phyloP scores from a whole-genome alignment of 1,140 invertebrate species.

The Microplitis mediator region DNA sequence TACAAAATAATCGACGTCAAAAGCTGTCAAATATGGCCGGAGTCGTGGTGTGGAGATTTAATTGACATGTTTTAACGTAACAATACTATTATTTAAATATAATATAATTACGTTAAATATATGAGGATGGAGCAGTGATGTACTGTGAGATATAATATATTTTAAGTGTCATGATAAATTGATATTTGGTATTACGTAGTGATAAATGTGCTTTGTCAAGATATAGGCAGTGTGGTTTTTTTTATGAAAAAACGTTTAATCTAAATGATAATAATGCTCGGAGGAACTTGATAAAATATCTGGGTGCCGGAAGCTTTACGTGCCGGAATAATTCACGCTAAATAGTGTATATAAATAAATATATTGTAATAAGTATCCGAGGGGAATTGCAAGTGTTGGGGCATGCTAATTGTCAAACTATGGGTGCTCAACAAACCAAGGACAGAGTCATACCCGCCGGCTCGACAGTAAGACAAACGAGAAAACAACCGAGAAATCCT shows the following conservation, averaged over 20 bases:
- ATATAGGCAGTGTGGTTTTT: neutral
- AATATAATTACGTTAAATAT: neutral
- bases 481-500: slow-evolving; percentile 72
- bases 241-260: neutral
- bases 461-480: slow-evolving; percentile 69
- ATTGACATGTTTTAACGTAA: neutral
- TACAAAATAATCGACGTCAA: slow-evolving; percentile 19
- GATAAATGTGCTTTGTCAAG: no score
- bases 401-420: slow-evolving; percentile 61
- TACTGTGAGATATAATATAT: neutral
- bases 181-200: no score
- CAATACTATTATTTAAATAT: neutral
- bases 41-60: slow-evolving; percentile 8
- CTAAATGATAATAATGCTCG: neutral
- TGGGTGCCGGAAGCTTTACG: slow-evolving; percentile 9
- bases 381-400: slow-evolving; percentile 29
- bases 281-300: slow-evolving; percentile 10
- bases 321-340: neutral
- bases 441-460: slow-evolving; percentile 73
- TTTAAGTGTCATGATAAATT: neutral
- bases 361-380: neutral
- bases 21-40: slow-evolving; percentile 15
- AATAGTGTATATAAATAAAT: neutral
- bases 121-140: neutral
- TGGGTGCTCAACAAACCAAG: slow-evolving; percentile 90